Percentiles rank a stretch among this genome's conserved stretches.
Evolutionary conservation across 2,888 invertebrate species (phyloP).

Genomic region (Melanostoma mellinum): DNA sequence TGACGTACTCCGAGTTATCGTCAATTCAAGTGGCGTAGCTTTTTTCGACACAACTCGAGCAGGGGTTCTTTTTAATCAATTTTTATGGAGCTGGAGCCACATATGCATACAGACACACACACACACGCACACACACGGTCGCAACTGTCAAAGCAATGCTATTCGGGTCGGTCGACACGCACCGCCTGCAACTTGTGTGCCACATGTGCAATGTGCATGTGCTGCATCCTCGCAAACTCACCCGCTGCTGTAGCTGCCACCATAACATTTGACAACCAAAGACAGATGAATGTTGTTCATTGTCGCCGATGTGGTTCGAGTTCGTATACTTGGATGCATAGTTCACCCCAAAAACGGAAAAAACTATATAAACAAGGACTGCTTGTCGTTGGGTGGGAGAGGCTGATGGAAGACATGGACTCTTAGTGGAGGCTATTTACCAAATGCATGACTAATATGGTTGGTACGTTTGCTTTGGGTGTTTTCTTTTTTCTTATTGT

Average conservation of each 20-base stretch:
- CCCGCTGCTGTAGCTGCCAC: conserved; percentile 15
- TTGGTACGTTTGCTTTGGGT: conserved; percentile 38
- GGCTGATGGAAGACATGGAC: conserved; percentile 7
- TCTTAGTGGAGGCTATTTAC: conserved; percentile 46
- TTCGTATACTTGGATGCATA: conserved; percentile 40
- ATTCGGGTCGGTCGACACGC: conserved; percentile 71
- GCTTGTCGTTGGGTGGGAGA: conserved; percentile 29
- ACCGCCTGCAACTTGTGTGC: conserved; percentile 66
- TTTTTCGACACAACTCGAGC: conserved; percentile 16
- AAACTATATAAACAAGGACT: conserved; percentile 31
- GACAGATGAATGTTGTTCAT: conserved; percentile 70
- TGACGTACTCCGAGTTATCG: conserved; percentile 47
- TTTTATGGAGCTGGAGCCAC: conserved; percentile 52
- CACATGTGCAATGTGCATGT: conserved; percentile 58
- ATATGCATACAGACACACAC: too few relatives aligned
- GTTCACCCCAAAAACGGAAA: conserved; percentile 59
- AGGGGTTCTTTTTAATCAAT: conserved; percentile 51
- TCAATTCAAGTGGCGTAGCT: conserved; percentile 49
- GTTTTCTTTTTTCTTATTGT: conserved; percentile 25
- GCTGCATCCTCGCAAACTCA: conserved; percentile 35
- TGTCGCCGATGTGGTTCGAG: conserved; percentile 54
- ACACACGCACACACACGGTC: too few relatives aligned
- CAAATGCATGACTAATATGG: conserved; percentile 64
- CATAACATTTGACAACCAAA: conserved; percentile 56
- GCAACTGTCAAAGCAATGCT: conserved; percentile 33